Percentiles rank a stretch among this genome's conserved stretches.
These are phyloP conservation scores for Periphyllus acericola DNA, from an alignment of 2,888 invertebrate species.

Conservation along the genomic window DNA sequence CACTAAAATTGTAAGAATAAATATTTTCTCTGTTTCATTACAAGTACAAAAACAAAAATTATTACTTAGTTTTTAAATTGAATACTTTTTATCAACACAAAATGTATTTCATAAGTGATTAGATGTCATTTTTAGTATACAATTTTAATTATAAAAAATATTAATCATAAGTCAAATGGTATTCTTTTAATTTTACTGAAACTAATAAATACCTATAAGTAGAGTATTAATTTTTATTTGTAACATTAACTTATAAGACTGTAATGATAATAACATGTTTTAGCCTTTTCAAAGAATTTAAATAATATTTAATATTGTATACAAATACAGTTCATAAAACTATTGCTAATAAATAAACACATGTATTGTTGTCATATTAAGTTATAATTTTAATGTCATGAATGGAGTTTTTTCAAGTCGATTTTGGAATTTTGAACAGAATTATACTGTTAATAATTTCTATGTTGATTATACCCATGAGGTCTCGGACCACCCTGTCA, in stretches of 20 bases:
- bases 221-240: neutral
- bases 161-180: no score
- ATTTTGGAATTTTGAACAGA: neutral
- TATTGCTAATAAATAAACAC: neutral
- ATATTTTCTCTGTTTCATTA: no score
- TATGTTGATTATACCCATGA: slow-evolving; percentile 54
- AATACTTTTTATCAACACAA: no score
- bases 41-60: no score
- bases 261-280: neutral
- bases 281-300: neutral
- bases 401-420: neutral
- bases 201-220: neutral
- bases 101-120: no score
- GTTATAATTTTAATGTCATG: neutral
- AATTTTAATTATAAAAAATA: no score
- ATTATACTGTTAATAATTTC: slow-evolving; percentile 42
- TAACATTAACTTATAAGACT: neutral
- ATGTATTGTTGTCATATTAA: neutral
- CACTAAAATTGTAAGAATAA: no score
- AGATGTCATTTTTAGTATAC: no score
- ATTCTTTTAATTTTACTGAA: no score
- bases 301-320: neutral
- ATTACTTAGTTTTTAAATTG: no score
- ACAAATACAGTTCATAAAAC: neutral
- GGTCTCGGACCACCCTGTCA: slow-evolving; percentile 62